A percentile compares a stretch with the other conserved stretches of the same genome.
phyloP scores from a whole-genome alignment of 2,888 invertebrate species.

The Agonum fuliginosum region DNA sequence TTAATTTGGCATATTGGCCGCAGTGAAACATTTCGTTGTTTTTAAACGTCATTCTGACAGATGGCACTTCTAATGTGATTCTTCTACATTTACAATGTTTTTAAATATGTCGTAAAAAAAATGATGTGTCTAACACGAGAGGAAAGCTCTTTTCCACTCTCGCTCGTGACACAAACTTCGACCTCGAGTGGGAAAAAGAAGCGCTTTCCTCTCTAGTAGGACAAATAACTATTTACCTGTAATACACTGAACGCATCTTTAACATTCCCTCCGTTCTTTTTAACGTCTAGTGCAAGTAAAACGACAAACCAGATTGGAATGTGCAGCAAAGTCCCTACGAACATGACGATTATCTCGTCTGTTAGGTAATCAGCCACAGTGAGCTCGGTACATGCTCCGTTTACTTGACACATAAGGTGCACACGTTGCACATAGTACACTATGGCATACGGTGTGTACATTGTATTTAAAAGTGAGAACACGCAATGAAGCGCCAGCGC shows the following conservation, averaged over 20 bases:
- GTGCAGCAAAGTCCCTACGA: conserved; percentile 80
- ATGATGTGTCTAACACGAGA: too few relatives aligned
- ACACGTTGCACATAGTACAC: conserved; percentile 89
- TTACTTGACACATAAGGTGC: conserved; percentile 82
- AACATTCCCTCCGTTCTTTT: conserved; percentile 79
- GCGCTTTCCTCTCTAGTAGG: too few relatives aligned
- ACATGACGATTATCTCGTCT: conserved; percentile 81
- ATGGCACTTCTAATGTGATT: too few relatives aligned
- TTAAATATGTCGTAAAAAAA: too few relatives aligned
- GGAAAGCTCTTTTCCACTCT: too few relatives aligned
- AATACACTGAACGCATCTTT: conserved; percentile 75
- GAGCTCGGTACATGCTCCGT: conserved; percentile 79
- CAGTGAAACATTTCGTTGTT: too few relatives aligned
- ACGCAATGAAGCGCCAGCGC: conserved; percentile 83
- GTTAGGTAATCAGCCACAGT: conserved; percentile 82
- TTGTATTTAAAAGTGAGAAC: conserved; percentile 84
- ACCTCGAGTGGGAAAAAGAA: too few relatives aligned
- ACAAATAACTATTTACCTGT: too few relatives aligned
- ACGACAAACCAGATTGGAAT: conserved; percentile 81
- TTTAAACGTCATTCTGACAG: too few relatives aligned
- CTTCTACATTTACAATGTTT: too few relatives aligned
- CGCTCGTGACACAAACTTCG: too few relatives aligned
- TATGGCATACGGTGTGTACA: conserved; percentile 89
- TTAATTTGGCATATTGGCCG: too few relatives aligned
- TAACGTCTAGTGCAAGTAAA: conserved; percentile 79